A percentile compares a stretch with the other conserved stretches of the same genome.
These are phyloP conservation scores for Cremastinae sp. DNA, from an alignment of 2,888 invertebrate genomes.

Conservation along the genomic window DNA sequence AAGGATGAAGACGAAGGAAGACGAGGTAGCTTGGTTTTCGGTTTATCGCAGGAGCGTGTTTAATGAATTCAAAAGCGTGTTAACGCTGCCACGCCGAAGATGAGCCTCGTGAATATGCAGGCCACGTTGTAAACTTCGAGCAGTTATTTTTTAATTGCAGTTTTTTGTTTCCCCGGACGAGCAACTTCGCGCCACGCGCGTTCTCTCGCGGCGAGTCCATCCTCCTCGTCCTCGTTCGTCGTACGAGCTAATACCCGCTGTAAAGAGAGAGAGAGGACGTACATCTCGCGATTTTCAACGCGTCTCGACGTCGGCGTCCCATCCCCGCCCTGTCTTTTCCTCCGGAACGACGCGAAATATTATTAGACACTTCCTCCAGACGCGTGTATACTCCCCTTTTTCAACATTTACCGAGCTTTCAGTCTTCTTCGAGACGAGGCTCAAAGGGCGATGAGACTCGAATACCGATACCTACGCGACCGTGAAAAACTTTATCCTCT, in stretches of 20 bases:
- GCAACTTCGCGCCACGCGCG: conserved; percentile 26
- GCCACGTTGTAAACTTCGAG: conserved; percentile 65
- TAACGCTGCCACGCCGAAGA: conserved; percentile 64
- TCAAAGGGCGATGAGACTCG: conserved; percentile 47
- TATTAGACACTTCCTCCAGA: conserved; percentile 30
- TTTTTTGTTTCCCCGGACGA: conserved; percentile 57
- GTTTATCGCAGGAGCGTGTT: conserved; percentile 65
- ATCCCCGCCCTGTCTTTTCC: conserved; percentile 28
- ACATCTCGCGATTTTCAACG: conserved; percentile 55
- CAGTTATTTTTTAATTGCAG: conserved; percentile 69
- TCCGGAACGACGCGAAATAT: conserved; percentile 48
- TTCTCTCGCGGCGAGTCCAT: conserved; percentile 13
- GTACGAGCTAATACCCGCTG: conserved; percentile 25
- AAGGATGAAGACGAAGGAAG: conserved; percentile 27
- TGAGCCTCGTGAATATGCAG: conserved; percentile 66
- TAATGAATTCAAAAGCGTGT: conserved; percentile 69
- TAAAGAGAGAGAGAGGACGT: conserved; percentile 5
- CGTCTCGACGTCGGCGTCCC: conserved; percentile 42
- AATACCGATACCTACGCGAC: conserved; percentile 51
- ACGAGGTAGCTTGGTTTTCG: conserved; percentile 57
- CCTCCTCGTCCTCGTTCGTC: conserved; percentile 40
- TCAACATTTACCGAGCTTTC: conserved; percentile 15
- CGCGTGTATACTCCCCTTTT: not conserved
- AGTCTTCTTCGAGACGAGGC: conserved; percentile 27
- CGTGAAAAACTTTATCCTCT: not conserved